A percentile compares a stretch with the other conserved stretches of the same genome.
These are phyloP conservation scores for Acropternis orthonyx DNA, from an alignment of 2,797 vertebrate genomes.

Conservation along the genomic window DNA sequence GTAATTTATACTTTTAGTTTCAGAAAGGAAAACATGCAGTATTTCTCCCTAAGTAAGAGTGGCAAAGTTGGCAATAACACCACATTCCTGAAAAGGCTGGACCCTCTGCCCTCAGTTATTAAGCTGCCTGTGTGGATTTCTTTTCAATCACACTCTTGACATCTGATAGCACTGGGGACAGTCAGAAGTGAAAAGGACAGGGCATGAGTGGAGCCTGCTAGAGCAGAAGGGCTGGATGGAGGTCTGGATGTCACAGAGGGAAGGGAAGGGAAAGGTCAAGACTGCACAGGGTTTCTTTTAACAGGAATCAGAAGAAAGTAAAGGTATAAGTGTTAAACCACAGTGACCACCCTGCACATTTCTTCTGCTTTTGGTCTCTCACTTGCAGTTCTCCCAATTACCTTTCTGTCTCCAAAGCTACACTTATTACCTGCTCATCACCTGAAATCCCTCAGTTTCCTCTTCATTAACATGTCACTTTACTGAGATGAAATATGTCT, in stretches of 20 bases:
- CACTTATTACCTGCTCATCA: not conserved
- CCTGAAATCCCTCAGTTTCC: not conserved
- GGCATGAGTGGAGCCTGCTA: not conserved
- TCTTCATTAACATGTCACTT: not conserved
- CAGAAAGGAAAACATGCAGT: not conserved
- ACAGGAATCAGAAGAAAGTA: not conserved
- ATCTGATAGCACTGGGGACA: not conserved
- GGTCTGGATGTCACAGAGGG: rapidly evolving
- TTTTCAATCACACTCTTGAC: not conserved
- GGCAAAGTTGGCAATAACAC: not conserved
- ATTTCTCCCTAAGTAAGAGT: not conserved
- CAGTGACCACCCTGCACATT: not conserved
- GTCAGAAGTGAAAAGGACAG: not conserved
- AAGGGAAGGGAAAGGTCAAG: not conserved
- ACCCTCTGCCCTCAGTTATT: not conserved
- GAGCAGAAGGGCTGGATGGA: not conserved
- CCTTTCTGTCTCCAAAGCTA: not conserved
- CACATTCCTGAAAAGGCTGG: not conserved
- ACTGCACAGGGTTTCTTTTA: not conserved
- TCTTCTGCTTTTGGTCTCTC: not conserved
- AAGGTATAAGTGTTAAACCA: not conserved
- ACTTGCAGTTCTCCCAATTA: not conserved
- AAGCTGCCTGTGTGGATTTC: not conserved
- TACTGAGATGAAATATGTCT: not conserved
- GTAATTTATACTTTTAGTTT: not conserved